Evolutionary conservation across 37 sponge, comb jelly and placozoan genomes (phyloP).

Genomic region (Eunapius fragilis): DNA sequence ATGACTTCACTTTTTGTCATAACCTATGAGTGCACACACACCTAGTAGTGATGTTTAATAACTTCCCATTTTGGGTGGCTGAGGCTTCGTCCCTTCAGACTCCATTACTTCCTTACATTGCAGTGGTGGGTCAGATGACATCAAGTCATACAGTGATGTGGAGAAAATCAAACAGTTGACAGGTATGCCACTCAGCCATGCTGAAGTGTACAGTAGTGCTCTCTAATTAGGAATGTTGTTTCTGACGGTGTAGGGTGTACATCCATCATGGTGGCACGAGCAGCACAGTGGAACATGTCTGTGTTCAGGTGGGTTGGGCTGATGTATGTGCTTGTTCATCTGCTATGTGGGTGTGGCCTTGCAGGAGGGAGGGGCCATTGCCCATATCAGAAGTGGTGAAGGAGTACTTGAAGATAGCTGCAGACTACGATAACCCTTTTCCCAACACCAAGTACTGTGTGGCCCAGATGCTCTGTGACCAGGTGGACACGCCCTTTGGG

Average conservation of each 20-base stretch:
- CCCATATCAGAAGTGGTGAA: slow-evolving; percentile 65
- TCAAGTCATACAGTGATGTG: slow-evolving; percentile 64
- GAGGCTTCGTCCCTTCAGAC: not conserved
- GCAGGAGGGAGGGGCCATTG: slow-evolving; percentile 73
- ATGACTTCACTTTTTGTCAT: too few relatives aligned
- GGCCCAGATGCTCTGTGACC: slow-evolving; percentile 62
- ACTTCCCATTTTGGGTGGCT: not conserved
- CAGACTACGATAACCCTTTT: slow-evolving; percentile 46
- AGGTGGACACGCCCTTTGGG: slow-evolving; percentile 51
- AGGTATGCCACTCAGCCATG: slow-evolving; percentile 20
- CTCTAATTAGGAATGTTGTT: not conserved
- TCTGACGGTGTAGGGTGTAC: slow-evolving; percentile 38
- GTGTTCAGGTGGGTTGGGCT: slow-evolving; percentile 78
- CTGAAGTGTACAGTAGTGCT: not conserved
- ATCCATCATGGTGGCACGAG: slow-evolving; percentile 95
- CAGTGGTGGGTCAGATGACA: slow-evolving; percentile 84
- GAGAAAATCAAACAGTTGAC: slow-evolving; percentile 46
- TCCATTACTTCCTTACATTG: not conserved
- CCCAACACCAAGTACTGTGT: slow-evolving; percentile 83
- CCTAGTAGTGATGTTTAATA: too few relatives aligned
- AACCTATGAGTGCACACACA: too few relatives aligned
- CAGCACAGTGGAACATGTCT: slow-evolving; percentile 93
- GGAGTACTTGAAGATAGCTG: slow-evolving; percentile 64
- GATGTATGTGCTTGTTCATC: not conserved
- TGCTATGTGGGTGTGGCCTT: not conserved